Percentiles rank a stretch among this genome's conserved stretches.
These are phyloP conservation scores for Pyrrhosoma nymphula DNA, from an alignment of 2,888 invertebrate genomes.

Conservation along the genomic window DNA sequence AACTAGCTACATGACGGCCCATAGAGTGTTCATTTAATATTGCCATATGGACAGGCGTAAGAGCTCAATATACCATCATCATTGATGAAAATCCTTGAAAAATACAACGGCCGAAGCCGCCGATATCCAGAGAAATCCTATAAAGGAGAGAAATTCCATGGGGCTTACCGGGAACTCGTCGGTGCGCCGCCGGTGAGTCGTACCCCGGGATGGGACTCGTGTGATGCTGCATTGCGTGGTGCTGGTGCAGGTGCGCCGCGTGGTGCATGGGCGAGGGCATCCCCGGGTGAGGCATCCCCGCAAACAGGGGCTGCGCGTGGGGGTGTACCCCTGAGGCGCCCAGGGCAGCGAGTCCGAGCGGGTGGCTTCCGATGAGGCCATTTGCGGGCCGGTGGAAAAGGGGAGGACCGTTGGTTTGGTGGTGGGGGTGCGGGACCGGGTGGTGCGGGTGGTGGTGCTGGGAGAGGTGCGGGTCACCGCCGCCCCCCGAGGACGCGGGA, in stretches of 20 bases:
- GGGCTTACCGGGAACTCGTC: conserved; percentile 43
- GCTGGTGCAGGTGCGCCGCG: conserved; percentile 42
- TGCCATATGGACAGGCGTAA: too few species aligned
- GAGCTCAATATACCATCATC: too few species aligned
- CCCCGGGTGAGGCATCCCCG: conserved; percentile 44
- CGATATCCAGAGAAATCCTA: not conserved
- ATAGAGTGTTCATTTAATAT: too few species aligned
- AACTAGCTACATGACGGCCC: too few species aligned
- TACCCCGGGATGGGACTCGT: conserved; percentile 36
- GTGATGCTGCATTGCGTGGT: conserved; percentile 60
- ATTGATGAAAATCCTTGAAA: too few species aligned
- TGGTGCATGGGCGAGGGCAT: conserved; percentile 64
- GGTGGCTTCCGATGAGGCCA: conserved; percentile 25
- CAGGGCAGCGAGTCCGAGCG: conserved; percentile 47
- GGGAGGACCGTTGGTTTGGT: conserved; percentile 30
- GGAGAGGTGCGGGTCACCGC: conserved; percentile 67
- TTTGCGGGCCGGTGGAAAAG: conserved; percentile 49
- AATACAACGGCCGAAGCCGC: not conserved
- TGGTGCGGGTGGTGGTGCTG: conserved; percentile 75
- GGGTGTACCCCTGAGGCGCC: conserved; percentile 45
- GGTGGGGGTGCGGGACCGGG: conserved; percentile 73
- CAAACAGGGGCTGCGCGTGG: conserved; percentile 49
- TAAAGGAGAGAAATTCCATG: not conserved
- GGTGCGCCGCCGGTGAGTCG: conserved; percentile 41
- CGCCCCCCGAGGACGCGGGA: conserved; percentile 64